Evolutionary conservation across 2,888 invertebrate genomes (phyloP).

Genomic region (Rugalucina vietnamica): DNA sequence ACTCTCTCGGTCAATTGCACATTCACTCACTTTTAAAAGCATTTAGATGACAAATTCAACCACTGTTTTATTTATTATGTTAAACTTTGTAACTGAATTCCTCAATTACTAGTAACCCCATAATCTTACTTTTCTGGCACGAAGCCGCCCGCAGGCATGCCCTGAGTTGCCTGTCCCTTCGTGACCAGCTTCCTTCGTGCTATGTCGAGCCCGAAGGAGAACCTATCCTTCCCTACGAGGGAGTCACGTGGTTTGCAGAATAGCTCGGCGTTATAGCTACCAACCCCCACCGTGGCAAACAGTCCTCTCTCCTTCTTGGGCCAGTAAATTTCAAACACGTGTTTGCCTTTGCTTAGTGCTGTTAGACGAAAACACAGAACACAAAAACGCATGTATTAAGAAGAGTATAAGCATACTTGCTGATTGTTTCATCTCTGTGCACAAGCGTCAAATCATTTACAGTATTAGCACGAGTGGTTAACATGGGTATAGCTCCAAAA

Average conservation of each 20-base stretch:
- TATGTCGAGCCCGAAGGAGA: conserved; percentile 59
- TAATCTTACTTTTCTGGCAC: conserved; percentile 61
- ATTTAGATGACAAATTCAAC: no score
- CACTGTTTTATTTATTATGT: no score
- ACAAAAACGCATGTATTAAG: no score
- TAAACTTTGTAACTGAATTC: no score
- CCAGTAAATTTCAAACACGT: conserved; percentile 62
- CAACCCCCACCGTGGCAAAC: conserved; percentile 54
- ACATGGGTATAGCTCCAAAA: no score
- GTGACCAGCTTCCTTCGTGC: conserved; percentile 41
- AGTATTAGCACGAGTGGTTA: no score
- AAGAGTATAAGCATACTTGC: no score
- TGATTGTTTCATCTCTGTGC: no score
- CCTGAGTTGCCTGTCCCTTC: conserved; percentile 38
- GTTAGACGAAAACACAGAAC: background rate
- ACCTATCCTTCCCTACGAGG: conserved; percentile 48
- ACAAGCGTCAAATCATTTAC: no score
- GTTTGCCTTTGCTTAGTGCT: conserved; percentile 58
- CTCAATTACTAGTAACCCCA: no score
- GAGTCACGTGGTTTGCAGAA: conserved; percentile 58
- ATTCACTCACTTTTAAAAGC: no score
- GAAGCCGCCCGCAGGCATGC: conserved; percentile 28
- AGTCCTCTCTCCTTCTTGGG: conserved; percentile 30
- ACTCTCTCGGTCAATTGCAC: no score
- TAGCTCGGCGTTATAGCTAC: conserved; percentile 44